Evolutionary conservation across 1,140 invertebrate genomes (phyloP).

Genomic region (Bombus pascuorum): DNA sequence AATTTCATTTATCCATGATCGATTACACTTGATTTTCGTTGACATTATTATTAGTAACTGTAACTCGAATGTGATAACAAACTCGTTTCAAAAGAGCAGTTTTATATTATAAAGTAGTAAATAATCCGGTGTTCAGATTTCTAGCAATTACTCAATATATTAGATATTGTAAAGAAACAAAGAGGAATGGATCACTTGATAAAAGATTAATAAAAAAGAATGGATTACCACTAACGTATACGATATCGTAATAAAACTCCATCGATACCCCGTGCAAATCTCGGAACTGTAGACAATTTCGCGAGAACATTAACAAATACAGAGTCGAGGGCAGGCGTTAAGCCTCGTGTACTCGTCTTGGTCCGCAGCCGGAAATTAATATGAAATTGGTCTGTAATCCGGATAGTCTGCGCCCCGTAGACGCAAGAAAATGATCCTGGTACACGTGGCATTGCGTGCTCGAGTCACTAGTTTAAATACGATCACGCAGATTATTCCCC

Average conservation of each 20-base stretch:
- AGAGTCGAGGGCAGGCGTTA: slow-evolving; percentile 13
- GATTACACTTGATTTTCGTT: neutral
- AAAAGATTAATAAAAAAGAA: neutral
- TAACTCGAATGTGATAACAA: neutral
- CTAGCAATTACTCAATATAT: neutral
- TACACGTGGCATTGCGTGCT: slow-evolving; percentile 67
- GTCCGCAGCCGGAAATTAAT: slow-evolving; percentile 65
- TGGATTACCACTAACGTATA: neutral
- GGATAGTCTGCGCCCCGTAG: slow-evolving; percentile 65
- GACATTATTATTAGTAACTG: neutral
- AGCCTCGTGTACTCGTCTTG: slow-evolving; percentile 38
- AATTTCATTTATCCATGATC: neutral
- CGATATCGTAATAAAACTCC: slow-evolving; percentile 58
- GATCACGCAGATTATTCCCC: slow-evolving; percentile 61
- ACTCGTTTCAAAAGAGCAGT: neutral
- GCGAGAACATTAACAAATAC: slow-evolving; percentile 70
- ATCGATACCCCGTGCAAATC: slow-evolving; percentile 40
- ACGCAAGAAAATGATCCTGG: slow-evolving; percentile 68
- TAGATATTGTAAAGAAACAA: neutral
- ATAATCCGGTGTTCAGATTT: neutral
- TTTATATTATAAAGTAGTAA: neutral
- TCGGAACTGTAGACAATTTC: slow-evolving; percentile 64
- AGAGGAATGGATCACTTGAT: neutral
- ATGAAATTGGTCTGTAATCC: slow-evolving; percentile 71
- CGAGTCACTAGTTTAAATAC: slow-evolving; percentile 67